Conservation (phyloP, 1,140 invertebrate species). For the Parapsyche elsis region DNA sequence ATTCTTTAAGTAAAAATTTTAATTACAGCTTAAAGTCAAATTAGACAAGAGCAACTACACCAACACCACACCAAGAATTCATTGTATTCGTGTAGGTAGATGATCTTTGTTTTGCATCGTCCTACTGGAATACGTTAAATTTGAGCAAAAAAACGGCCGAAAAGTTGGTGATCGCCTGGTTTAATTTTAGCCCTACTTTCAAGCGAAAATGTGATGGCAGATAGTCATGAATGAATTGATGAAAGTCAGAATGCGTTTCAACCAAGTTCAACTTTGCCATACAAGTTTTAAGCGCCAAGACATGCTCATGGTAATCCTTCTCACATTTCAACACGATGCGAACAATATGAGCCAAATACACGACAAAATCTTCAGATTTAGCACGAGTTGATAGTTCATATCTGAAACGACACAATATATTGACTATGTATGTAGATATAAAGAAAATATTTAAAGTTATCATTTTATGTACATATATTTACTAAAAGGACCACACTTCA, state of each 20-base stretch:
- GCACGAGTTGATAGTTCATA: slow-evolving; percentile 37
- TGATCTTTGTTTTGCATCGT: no score
- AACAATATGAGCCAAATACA: slow-evolving; percentile 46
- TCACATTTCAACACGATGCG: slow-evolving; percentile 43
- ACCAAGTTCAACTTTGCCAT: slow-evolving; percentile 51
- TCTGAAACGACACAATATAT: slow-evolving; percentile 24
- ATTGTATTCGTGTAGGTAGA: no score
- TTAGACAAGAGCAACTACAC: no score
- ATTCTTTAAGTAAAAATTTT: not conserved
- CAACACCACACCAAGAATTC: no score
- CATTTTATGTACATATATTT: no score
- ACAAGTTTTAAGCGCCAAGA: slow-evolving; percentile 46
- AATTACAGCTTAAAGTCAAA: no score
- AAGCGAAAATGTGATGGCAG: slow-evolving; percentile 48
- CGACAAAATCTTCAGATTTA: slow-evolving; percentile 52
- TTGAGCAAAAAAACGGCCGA: no score
- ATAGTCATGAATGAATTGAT: slow-evolving; percentile 43
- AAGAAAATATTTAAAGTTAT: no score
- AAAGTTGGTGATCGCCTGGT: no score
- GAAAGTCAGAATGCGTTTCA: slow-evolving; percentile 49
- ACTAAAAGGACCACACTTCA: no score
- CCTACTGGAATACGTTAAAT: no score
- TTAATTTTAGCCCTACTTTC: slow-evolving; percentile 47
- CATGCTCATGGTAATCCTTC: slow-evolving; percentile 37
- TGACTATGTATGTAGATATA: no score